Base-by-base conservation (phyloP, 2,888 invertebrate species). In the Brachycybe producta region DNA sequence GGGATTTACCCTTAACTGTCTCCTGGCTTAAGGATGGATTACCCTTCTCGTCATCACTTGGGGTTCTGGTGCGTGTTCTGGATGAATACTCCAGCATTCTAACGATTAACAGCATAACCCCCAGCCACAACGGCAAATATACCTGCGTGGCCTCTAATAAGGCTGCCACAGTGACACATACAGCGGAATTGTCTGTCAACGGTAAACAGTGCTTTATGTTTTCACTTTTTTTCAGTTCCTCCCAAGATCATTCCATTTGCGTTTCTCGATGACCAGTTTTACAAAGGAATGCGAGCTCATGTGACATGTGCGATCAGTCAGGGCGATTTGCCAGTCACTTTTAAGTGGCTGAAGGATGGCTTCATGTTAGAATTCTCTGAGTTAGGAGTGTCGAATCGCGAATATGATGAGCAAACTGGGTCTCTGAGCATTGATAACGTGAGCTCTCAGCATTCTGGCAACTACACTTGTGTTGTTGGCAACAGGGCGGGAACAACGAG, bases 11-110 rank as follows among this genome's bases (percentile, higher is more conserved):
- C 58, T 72, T 85, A 58, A 75, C 77, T 65, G 78, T 85, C 67
- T 75, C 76, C 68, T 85, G 84, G 84, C 77, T 81, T 60, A 84
- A 84, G 75, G 84, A 84, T 71, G 82, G 79, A 73, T 79, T 64
- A 75, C 79, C 70, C 73, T 28, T 51, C 24, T 5, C 27, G n/a
- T n/a, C 38, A 8, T 38, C 45, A 19, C 19, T 51, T 5, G 51
- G 45, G 30, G 59, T 59, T 52, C 53, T 52, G 23, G 56, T 60
- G 30, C 44, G 57, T 21, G 58, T 57, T 30, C 57, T 58, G 44
- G 82, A 82, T 73, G 75, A 78, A 65, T 82, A 80, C 71, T 79
- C 80, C 69, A 80, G 80, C 65, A 76, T 81, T 67, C 75, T 82
- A 28, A 46, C 51, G 13, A 51, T 51, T 23, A 39, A 17, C 46